Conservation (phyloP, 2,797 vertebrate species). For the Phaenicophaeus curvirostris region DNA sequence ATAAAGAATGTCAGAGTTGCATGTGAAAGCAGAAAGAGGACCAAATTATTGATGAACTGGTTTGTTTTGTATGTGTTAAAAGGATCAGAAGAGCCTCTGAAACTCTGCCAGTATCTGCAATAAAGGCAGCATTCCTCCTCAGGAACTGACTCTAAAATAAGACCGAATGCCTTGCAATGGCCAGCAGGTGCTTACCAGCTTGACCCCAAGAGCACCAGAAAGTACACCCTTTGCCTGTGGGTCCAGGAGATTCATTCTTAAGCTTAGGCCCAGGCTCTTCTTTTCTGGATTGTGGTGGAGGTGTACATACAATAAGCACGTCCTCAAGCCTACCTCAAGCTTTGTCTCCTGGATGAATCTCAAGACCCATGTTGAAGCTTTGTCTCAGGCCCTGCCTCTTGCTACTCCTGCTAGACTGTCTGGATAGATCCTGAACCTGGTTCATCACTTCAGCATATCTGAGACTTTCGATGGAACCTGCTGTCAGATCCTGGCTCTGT, state of each 20-base stretch:
- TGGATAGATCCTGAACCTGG: neutral
- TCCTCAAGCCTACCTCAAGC: neutral
- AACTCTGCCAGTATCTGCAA: neutral
- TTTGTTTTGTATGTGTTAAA: neutral
- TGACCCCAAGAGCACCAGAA: neutral
- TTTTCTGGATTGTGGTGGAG: neutral
- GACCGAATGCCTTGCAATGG: neutral
- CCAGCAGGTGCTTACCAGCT: neutral
- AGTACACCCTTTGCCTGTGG: neutral
- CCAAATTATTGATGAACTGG: neutral
- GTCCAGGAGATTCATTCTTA: neutral
- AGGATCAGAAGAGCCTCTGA: neutral
- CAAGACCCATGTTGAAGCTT: neutral
- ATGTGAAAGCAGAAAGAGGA: neutral
- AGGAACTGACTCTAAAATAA: neutral
- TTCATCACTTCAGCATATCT: neutral
- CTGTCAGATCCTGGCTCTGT: neutral
- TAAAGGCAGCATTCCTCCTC: neutral
- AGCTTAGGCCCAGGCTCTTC: neutral
- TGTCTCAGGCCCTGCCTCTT: neutral
- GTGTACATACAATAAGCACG: neutral
- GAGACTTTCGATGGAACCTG: neutral
- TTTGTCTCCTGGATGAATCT: neutral
- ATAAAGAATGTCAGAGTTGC: neutral
- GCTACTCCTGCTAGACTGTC: neutral